These are phyloP conservation scores for Clarias laeviceps DNA, from an alignment of 2,797 vertebrate genomes.

Conservation along the genomic window DNA sequence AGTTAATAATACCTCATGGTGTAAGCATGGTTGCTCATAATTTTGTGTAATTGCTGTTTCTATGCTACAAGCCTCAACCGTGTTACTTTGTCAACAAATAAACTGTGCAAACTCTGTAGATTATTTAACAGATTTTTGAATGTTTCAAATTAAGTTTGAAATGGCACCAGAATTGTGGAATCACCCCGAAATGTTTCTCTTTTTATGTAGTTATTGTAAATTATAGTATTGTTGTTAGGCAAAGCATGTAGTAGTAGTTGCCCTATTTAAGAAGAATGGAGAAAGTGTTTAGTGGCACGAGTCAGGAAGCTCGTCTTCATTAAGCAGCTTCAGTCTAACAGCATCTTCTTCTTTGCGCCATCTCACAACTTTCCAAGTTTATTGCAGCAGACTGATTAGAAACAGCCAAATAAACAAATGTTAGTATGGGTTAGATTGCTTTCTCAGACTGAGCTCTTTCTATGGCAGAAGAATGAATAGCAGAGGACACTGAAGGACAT, in stretches of 20 bases:
- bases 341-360: not conserved
- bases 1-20: too few species aligned
- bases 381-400: conserved; percentile 19
- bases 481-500: conserved; percentile 1
- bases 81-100: not conserved
- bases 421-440: conserved; percentile 26
- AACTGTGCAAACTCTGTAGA: not conserved
- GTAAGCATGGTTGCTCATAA: too few species aligned
- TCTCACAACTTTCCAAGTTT: not conserved
- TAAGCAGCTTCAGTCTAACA: not conserved
- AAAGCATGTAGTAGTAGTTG: not conserved
- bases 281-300: not conserved
- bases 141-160: not conserved
- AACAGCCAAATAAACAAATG: not conserved
- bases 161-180: not conserved
- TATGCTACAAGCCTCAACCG: too few species aligned
- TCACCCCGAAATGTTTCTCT: not conserved
- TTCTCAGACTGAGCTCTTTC: not conserved
- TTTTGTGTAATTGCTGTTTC: too few species aligned
- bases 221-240: not conserved
- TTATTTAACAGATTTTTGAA: not conserved
- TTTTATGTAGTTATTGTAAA: not conserved
- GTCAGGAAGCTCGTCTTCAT: conserved; percentile 6
- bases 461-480: not conserved
- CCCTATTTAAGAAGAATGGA: not conserved